Conservation (phyloP, 2,113 vertebrate genomes). For the Platysternon megacephalum region DNA sequence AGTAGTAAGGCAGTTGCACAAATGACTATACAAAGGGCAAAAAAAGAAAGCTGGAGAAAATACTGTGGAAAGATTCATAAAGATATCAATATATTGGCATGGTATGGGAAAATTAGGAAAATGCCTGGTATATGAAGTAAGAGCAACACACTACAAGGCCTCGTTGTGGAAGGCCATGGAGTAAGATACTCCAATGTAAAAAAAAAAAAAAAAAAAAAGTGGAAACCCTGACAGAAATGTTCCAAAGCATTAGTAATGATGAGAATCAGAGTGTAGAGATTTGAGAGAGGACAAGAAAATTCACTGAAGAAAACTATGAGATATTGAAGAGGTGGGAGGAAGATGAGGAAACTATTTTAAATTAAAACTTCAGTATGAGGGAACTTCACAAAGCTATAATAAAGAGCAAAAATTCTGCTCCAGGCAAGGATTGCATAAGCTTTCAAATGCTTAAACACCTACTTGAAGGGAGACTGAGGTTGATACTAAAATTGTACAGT, state of each 20-base stretch:
- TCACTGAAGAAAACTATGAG: neutral
- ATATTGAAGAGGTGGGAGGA: neutral
- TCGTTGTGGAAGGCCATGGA: neutral
- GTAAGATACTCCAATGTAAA: neutral
- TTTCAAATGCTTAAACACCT: neutral
- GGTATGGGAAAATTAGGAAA: neutral
- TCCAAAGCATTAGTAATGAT: neutral
- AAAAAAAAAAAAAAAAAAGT: neutral
- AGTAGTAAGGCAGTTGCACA: neutral
- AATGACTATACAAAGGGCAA: neutral
- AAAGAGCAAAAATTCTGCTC: neutral
- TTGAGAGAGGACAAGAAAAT: neutral
- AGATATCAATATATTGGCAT: neutral
- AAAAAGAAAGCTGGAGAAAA: neutral
- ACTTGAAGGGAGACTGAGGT: neutral
- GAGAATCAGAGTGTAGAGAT: neutral
- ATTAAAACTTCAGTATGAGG: neutral
- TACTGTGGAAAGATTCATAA: neutral
- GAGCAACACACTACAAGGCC: neutral
- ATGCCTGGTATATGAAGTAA: neutral
- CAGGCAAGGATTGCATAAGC: neutral
- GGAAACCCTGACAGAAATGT: neutral
- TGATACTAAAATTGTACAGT: neutral
- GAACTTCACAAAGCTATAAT: neutral
- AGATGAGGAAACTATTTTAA: neutral